These are phyloP conservation scores for Liparis tanakae DNA, from an alignment of 2,797 vertebrate genomes.

Conservation along the genomic window DNA sequence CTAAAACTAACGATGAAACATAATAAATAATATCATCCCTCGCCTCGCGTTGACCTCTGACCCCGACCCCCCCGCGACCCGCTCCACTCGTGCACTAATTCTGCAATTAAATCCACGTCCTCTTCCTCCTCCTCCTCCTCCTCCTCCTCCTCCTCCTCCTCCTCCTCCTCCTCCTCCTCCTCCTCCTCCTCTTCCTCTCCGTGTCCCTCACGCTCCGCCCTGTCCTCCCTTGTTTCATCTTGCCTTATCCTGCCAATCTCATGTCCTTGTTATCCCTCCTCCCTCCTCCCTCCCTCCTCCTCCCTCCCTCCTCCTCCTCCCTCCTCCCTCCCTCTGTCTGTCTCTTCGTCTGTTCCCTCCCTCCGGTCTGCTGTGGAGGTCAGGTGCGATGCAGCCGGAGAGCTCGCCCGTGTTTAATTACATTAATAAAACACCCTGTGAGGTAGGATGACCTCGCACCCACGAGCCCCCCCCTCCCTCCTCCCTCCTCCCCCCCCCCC, in stretches of 20 bases:
- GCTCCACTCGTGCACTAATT: conserved; percentile 54
- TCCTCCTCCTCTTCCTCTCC: conserved; percentile 20
- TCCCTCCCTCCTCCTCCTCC: too few relatives aligned
- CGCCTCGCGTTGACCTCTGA: conserved; percentile 67
- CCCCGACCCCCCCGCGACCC: conserved; percentile 65
- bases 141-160: conserved; percentile 19
- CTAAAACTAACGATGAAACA: neutral
- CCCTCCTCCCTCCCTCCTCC: neutral
- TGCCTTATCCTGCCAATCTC: conserved; percentile 75
- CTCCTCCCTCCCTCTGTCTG: conserved; percentile 43
- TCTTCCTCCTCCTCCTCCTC: conserved; percentile 34
- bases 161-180: conserved; percentile 40
- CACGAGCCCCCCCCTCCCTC: conserved; percentile 46
- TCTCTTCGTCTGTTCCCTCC: conserved; percentile 32
- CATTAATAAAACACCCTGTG: conserved; percentile 83
- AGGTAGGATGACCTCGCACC: conserved; percentile 77
- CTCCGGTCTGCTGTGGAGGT: conserved; percentile 71
- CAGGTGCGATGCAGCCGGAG: conserved; percentile 73
- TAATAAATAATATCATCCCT: conserved; percentile 9
- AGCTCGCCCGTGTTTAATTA: conserved; percentile 81
- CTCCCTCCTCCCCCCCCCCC: conserved; percentile 38
- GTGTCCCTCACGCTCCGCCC: conserved; percentile 62
- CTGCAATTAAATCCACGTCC: conserved; percentile 60
- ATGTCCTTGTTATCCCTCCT: conserved; percentile 72
- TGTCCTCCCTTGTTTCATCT: conserved; percentile 75